A percentile compares a stretch with the other conserved stretches of the same genome.
Evolutionary conservation across 35 echinoderm and acorn worm species (phyloP).

Genomic region (Amphiura filiformis): DNA sequence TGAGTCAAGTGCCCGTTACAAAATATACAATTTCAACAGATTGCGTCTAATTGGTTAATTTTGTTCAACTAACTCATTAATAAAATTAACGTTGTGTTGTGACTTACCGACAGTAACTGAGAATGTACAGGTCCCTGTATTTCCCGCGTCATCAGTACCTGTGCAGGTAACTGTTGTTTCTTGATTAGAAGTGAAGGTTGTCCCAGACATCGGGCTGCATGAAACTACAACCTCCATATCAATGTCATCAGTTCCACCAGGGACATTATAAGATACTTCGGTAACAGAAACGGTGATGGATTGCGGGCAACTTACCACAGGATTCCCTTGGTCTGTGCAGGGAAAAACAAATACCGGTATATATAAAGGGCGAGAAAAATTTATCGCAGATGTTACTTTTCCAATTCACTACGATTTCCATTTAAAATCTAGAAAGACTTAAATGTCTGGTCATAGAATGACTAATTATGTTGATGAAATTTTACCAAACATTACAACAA

Average conservation of each 20-base stretch:
- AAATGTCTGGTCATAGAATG: too few species aligned
- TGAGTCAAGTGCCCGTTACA: too few species aligned
- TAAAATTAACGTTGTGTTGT: too few species aligned
- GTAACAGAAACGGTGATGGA: neutral
- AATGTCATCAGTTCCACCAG: neutral
- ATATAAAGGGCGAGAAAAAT: too few species aligned
- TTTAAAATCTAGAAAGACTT: too few species aligned
- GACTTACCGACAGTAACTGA: neutral
- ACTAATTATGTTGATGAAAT: too few species aligned
- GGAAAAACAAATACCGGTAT: neutral
- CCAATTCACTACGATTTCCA: too few species aligned
- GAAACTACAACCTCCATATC: neutral
- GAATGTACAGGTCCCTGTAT: neutral
- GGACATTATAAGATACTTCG: neutral
- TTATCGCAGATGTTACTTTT: too few species aligned
- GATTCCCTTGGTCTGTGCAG: neutral
- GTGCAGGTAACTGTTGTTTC: neutral
- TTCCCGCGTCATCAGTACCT: neutral
- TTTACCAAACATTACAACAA: too few species aligned
- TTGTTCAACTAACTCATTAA: too few species aligned
- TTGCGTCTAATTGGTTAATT: too few species aligned
- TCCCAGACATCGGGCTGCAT: neutral
- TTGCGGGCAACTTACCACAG: neutral
- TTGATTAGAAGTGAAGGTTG: neutral
- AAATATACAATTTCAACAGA: too few species aligned